Percentiles rank a stretch among this genome's conserved stretches.
Evolutionary conservation across 1,140 invertebrate genomes (phyloP).

Genomic region (Melanaphis sacchari): DNA sequence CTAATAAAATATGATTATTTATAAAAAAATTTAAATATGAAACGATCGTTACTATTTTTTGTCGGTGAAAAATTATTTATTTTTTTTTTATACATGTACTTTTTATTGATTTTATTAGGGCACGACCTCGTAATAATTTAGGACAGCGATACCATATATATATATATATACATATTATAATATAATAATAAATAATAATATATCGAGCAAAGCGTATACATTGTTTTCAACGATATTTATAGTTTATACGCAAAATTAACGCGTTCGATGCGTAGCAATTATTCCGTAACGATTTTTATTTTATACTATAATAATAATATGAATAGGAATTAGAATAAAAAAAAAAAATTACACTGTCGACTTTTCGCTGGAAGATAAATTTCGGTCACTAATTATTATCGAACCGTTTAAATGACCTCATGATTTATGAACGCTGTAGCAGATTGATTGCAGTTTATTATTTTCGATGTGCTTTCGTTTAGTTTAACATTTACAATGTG

Average conservation of each 20-base stretch:
- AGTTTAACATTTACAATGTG: neutral
- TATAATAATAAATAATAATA: slow-evolving; percentile 3
- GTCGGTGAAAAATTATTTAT: neutral
- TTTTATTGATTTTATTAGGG: neutral
- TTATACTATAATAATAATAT: neutral
- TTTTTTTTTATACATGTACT: neutral
- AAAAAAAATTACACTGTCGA: neutral
- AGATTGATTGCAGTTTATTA: neutral
- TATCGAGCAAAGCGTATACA: neutral
- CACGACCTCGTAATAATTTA: slow-evolving; percentile 4
- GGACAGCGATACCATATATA: neutral
- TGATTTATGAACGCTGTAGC: too few species aligned
- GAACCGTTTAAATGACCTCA: slow-evolving; percentile 1
- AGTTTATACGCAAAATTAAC: neutral
- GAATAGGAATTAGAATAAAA: neutral
- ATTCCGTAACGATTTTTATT: neutral
- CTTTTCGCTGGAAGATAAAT: neutral
- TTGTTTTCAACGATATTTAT: neutral
- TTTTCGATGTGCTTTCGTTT: neutral
- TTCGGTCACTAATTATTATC: neutral
- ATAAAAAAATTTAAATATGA: neutral
- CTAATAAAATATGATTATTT: slow-evolving; percentile 15
- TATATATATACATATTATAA: neutral
- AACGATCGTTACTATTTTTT: neutral
- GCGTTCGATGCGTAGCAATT: neutral